These are phyloP conservation scores for Galago senegalensis DNA, from an alignment of 2,797 vertebrate species.

Conservation along the genomic window DNA sequence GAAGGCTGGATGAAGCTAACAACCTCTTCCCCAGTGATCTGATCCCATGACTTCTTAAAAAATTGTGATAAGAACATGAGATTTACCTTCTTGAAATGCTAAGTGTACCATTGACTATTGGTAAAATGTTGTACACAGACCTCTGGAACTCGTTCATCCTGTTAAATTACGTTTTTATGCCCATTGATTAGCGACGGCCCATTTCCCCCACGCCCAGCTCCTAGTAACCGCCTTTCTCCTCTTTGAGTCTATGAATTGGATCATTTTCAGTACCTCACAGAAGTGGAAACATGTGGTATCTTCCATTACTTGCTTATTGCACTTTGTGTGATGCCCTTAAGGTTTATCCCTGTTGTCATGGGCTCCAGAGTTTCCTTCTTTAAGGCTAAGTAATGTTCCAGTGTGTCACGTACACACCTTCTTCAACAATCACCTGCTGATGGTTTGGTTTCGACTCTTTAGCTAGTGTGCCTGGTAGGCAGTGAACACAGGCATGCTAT, in stretches of 20 bases:
- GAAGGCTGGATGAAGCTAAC: neutral
- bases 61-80: neutral
- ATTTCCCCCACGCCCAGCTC: neutral
- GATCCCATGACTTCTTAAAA: neutral
- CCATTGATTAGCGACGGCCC: neutral
- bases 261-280: neutral
- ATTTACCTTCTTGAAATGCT: neutral
- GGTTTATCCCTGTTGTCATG: neutral
- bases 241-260: neutral
- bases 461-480: neutral
- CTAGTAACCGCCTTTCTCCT: neutral
- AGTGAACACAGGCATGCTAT: neutral
- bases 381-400: conserved; percentile 16
- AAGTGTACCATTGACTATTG: neutral
- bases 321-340: neutral
- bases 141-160: neutral
- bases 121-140: neutral
- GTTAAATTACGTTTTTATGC: neutral
- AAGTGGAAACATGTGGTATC: neutral
- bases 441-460: neutral
- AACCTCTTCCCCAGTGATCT: neutral
- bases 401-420: neutral
- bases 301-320: conserved; percentile 7
- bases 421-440: neutral
- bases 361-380: neutral